phyloP scores from a whole-genome alignment of 2,797 vertebrate genomes.

The Trematomus bernacchii region DNA sequence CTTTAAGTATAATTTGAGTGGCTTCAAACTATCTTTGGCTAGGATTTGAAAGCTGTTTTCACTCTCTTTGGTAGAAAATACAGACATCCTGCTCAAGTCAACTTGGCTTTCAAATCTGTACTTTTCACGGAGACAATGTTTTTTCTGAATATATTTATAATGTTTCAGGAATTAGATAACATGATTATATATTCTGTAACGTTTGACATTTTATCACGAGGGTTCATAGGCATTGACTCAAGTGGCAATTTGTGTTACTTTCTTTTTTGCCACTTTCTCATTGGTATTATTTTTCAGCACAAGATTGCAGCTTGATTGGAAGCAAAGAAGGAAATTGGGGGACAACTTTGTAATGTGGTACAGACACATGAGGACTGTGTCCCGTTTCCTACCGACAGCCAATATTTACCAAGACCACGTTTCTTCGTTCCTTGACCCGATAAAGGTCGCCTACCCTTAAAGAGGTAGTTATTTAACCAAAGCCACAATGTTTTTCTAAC shows the following conservation, averaged over 20 bases:
- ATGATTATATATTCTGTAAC: too few relatives aligned
- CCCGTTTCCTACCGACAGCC: background rate
- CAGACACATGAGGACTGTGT: too few relatives aligned
- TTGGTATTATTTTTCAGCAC: too few relatives aligned
- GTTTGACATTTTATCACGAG: too few relatives aligned
- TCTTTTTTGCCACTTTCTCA: too few relatives aligned
- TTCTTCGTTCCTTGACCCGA: background rate
- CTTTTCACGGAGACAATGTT: conserved; percentile 31
- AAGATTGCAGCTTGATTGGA: too few relatives aligned
- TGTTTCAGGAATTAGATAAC: conserved; percentile 11
- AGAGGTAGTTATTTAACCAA: conserved; percentile 4
- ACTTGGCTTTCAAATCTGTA: conserved; percentile 46
- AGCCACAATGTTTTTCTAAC: conserved; percentile 9
- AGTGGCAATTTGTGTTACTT: too few relatives aligned
- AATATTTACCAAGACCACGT: conserved; percentile 1
- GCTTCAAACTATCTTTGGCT: background rate
- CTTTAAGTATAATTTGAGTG: background rate
- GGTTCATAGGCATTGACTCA: too few relatives aligned
- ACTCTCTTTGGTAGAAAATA: conserved; percentile 6
- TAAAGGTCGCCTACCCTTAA: background rate
- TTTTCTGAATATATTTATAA: conserved; percentile 40
- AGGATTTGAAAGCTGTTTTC: conserved; percentile 1
- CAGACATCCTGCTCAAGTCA: conserved; percentile 26
- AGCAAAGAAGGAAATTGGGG: too few relatives aligned
- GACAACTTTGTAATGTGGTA: background rate